phyloP scores from a whole-genome alignment of 2,113 vertebrate species.

The human region DNA sequence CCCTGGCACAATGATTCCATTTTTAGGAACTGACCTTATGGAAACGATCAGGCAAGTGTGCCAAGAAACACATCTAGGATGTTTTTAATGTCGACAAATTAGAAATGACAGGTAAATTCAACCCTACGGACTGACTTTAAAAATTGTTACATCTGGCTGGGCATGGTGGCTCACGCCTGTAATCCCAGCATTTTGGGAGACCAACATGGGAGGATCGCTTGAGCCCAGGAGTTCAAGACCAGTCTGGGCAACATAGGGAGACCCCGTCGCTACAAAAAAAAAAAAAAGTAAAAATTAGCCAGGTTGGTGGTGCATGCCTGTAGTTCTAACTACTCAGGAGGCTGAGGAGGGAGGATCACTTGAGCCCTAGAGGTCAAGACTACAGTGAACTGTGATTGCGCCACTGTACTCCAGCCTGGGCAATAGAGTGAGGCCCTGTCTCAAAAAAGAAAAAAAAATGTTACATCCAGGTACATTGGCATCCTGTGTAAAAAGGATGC shows the following conservation, averaged over 20 bases:
- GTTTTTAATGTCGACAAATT: not conserved
- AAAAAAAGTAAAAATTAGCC: not conserved
- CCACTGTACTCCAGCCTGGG: too few relatives aligned
- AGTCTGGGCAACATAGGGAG: not conserved
- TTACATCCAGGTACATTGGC: too few relatives aligned
- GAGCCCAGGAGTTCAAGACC: not conserved
- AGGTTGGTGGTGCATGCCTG: not conserved
- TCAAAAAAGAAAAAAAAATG: too few relatives aligned
- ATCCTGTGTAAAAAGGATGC: too few relatives aligned
- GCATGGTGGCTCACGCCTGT: not conserved
- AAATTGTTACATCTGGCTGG: not conserved
- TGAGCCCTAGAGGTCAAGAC: not conserved
- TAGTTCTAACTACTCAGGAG: not conserved
- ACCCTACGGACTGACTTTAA: not conserved
- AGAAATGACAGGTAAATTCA: not conserved
- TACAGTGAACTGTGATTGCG: not conserved
- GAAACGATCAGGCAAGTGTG: not conserved
- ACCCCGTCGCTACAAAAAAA: not conserved
- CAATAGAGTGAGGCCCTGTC: too few relatives aligned
- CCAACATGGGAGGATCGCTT: not conserved
- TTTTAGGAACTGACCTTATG: not conserved
- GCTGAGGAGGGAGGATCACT: not conserved
- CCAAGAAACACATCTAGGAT: not conserved
- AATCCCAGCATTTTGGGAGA: not conserved
- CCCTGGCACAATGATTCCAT: not conserved